Conservation (phyloP, 2,113 vertebrate species). For the Alligator mississippiensis region DNA sequence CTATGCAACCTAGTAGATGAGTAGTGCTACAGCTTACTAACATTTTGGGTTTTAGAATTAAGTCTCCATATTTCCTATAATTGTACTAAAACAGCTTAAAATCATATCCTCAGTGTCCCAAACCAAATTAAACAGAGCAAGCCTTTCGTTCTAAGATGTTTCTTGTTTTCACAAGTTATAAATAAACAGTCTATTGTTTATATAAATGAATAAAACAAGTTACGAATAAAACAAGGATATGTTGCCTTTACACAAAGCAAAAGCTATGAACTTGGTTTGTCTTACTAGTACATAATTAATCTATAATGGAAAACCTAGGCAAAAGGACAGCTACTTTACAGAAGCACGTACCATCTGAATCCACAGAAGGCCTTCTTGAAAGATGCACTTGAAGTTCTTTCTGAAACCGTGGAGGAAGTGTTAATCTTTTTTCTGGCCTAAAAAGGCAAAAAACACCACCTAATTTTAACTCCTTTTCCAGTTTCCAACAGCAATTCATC, state of each 20-base stretch:
- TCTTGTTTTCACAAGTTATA: background rate
- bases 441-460: background rate
- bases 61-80: background rate
- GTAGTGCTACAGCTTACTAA: background rate
- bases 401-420: slow-evolving; percentile 59
- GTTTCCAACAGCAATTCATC: background rate
- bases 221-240: too few species aligned
- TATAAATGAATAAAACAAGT: too few species aligned
- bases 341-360: slow-evolving; percentile 71
- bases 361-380: slow-evolving; percentile 42
- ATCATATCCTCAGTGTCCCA: background rate
- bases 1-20: background rate
- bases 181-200: too few species aligned
- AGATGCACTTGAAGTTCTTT: slow-evolving; percentile 59
- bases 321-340: background rate
- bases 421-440: slow-evolving; percentile 72
- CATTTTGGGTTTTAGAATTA: background rate
- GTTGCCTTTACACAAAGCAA: background rate
- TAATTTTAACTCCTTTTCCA: background rate
- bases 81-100: background rate
- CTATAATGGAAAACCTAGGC: background rate
- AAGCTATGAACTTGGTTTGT: background rate
- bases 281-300: background rate
- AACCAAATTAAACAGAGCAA: background rate
- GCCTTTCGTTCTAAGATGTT: background rate